Evolutionary conservation across 2,113 vertebrate species (phyloP).

Genomic region (Chelonoidis abingdonii): DNA sequence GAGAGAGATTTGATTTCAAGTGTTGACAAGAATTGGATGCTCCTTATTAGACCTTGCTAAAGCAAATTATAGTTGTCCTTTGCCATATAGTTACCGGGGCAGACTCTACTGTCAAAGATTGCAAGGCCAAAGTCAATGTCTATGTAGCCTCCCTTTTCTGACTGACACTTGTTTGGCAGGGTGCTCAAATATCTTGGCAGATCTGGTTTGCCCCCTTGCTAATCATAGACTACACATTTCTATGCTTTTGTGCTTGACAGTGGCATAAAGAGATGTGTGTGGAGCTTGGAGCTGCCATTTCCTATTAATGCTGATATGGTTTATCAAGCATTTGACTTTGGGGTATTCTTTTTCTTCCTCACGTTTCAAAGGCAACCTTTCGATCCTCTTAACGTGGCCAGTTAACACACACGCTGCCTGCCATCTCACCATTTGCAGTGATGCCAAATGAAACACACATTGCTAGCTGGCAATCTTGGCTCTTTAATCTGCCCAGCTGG

Average conservation of each 20-base stretch:
- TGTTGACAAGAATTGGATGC: not conserved
- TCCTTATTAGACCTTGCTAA: not conserved
- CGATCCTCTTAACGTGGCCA: not conserved
- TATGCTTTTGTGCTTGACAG: not conserved
- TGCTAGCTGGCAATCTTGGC: conserved; percentile 17
- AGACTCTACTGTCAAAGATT: not conserved
- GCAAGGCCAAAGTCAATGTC: not conserved
- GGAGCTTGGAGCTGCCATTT: conserved; percentile 32
- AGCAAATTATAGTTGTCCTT: not conserved
- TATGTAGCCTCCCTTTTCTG: not conserved
- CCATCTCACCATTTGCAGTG: not conserved
- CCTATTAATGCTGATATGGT: conserved; percentile 37
- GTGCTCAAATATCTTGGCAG: conserved; percentile 33
- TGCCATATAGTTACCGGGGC: not conserved
- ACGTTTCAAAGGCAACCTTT: conserved; percentile 31
- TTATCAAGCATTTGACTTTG: conserved; percentile 49
- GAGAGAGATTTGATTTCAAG: not conserved
- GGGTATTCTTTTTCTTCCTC: conserved; percentile 21
- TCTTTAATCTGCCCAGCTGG: not conserved
- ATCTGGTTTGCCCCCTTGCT: conserved; percentile 15
- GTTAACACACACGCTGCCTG: not conserved
- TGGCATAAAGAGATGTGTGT: not conserved
- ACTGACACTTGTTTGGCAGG: conserved; percentile 47
- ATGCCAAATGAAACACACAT: not conserved
- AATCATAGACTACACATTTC: conserved; percentile 13